These are phyloP conservation scores for Anagrus nilaparvatae DNA, from an alignment of 1,140 invertebrate genomes.

Conservation along the genomic window DNA sequence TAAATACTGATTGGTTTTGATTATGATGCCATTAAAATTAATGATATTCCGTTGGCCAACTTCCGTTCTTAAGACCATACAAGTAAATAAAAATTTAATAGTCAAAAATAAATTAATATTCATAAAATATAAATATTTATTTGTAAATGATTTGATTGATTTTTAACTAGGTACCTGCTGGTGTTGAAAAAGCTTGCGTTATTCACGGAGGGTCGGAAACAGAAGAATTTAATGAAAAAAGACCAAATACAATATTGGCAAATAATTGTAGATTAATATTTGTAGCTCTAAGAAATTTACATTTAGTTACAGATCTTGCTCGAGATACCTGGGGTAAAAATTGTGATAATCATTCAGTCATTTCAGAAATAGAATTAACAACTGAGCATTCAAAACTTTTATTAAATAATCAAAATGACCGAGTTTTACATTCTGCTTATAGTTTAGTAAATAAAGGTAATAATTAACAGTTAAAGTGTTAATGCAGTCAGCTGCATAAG, in stretches of 20 bases:
- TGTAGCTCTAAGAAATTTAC: conserved; percentile 34
- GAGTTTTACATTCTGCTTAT: conserved; percentile 22
- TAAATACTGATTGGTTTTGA: conserved; percentile 34
- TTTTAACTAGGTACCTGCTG: conserved; percentile 26
- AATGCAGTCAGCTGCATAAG: conserved; percentile 33
- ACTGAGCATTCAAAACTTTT: conserved; percentile 14
- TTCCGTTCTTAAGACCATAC: conserved; percentile 36
- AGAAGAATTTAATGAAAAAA: conserved; percentile 30
- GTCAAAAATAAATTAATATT: conserved; percentile 5
- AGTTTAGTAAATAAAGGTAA: conserved; percentile 31
- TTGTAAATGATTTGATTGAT: background rate
- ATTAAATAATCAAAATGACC: conserved; percentile 15
- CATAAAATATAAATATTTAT: conserved; percentile 5
- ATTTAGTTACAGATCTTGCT: conserved; percentile 34
- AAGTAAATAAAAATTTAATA: conserved; percentile 20
- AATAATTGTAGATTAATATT: conserved; percentile 32
- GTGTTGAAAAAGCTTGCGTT: conserved; percentile 32
- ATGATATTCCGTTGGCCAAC: conserved; percentile 30
- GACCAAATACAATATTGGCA: conserved; percentile 23
- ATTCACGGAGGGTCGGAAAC: conserved; percentile 30
- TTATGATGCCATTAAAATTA: conserved; percentile 28
- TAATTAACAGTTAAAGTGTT: conserved; percentile 21
- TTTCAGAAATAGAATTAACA: conserved; percentile 29
- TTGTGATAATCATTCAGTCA: conserved; percentile 19
- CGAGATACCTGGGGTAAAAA: conserved; percentile 29